Conservation (phyloP, 2,888 invertebrate genomes). For the Eristalinus aeneus region DNA sequence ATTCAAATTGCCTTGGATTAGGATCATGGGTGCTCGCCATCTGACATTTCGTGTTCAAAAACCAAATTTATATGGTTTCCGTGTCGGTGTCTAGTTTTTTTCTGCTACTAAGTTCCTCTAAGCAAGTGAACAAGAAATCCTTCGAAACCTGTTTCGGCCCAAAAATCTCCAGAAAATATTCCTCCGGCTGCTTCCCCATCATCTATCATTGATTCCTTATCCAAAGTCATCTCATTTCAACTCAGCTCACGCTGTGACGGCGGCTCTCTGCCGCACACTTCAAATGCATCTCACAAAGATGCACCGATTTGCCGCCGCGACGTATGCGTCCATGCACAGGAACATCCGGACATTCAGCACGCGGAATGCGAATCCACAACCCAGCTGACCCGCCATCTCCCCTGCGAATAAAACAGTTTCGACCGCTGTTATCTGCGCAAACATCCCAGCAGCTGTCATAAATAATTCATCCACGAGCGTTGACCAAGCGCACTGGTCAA, state of each 20-base stretch:
- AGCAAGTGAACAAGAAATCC: no score
- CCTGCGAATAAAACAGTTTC: background rate
- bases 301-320: background rate
- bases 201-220: background rate
- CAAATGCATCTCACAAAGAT: background rate
- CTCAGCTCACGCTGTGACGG: background rate
- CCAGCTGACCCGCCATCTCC: background rate
- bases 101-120: no score
- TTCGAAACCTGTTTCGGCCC: background rate
- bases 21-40: no score
- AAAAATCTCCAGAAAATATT: no score
- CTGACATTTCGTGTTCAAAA: no score
- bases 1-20: no score
- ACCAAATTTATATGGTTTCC: no score
- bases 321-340: background rate
- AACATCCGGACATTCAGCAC: background rate
- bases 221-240: background rate
- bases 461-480: conserved; percentile 34
- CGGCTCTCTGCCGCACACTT: background rate
- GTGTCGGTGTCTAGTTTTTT: no score
- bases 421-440: background rate
- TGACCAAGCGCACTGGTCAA: conserved; percentile 25
- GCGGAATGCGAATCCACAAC: background rate
- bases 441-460: conserved; percentile 9
- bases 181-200: no score